These are phyloP conservation scores for Oryzias dopingdopingensis DNA, from an alignment of 2,797 vertebrate species.

Conservation along the genomic window DNA sequence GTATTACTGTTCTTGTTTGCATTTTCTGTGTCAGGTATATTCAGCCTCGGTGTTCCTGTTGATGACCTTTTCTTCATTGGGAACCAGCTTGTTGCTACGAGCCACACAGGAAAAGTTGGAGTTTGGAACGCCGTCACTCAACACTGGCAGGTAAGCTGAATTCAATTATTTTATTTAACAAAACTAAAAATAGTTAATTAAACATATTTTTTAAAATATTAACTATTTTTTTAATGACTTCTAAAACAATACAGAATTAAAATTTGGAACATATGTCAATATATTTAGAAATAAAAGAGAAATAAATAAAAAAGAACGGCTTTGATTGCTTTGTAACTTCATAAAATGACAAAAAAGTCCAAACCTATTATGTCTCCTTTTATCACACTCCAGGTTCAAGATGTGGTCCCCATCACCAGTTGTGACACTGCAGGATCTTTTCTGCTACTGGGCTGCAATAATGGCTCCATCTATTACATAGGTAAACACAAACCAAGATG, in stretches of 20 bases:
- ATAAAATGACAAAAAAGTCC: background rate
- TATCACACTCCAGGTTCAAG: constrained; percentile 85
- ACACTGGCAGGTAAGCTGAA: constrained; percentile 90
- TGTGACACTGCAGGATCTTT: constrained; percentile 97
- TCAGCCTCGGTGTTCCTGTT: constrained; percentile 94
- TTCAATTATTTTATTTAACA: background rate
- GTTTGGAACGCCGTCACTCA: constrained; percentile 99
- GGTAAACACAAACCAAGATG: constrained; percentile 71
- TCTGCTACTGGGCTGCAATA: constrained; percentile 93
- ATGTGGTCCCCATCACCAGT: constrained; percentile 96
- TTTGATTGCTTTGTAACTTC: too few relatives aligned
- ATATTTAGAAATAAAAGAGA: too few relatives aligned
- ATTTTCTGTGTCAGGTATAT: constrained; percentile 79
- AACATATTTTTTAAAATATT: background rate
- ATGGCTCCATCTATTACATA: constrained; percentile 97
- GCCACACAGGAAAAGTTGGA: constrained; percentile 97
- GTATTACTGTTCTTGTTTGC: background rate
- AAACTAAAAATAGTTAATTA: background rate
- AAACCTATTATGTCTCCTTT: constrained; percentile 1
- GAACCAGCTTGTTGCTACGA: constrained; percentile 95
- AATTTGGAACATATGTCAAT: too few relatives aligned
- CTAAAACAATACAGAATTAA: too few relatives aligned
- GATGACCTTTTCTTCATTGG: constrained; percentile 98
- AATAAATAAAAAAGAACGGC: too few relatives aligned
- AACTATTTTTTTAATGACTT: too few relatives aligned